Evolutionary conservation across 92 coral and sea anemone genomes (phyloP), one percentile per base, ranked within the genome.

Genomic region (Pocillopora grandis): DNA sequence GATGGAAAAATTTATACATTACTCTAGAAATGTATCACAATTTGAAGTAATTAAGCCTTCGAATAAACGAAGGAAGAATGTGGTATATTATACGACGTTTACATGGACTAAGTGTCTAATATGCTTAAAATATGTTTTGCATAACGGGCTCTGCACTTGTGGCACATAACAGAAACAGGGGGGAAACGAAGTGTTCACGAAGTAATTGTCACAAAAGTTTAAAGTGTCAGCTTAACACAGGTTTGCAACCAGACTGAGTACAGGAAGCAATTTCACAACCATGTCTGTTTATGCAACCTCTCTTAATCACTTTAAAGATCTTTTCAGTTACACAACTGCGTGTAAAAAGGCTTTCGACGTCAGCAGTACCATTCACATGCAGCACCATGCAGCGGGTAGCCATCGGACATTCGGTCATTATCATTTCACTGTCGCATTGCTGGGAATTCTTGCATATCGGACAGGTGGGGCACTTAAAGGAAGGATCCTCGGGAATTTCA

Each of bases 381-480:
- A 77, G n/a, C 58, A 49, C 87, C 74, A 75, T n/a, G 60, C 80
- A 76, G 5, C 70, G 66, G 12, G 67, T 57, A 12, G 87, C 65
- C 56, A 7, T 37, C 61, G 87, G 69, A 48, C 87, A 68, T 33
- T 55, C 66, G n/a, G 58, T 64, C 76, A 76, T 57, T 20, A 21
- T 18, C 21, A 66, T 31, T 19, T 76, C 70, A 58, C 59, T 37
- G 49, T 84, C 59, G 82, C 85, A 81, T 58, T 70, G 77, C 35
- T 31, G 6, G 5, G 85, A 58, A 9, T 76, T 58, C 55, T 19
- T 71, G 66, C 76, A 57, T 19, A 57, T 59, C 19, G 68, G 77
- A 55, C 85, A 81, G 37, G 85, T 81, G 67, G 85, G 85, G 37
- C 85, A 81, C 61, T 58, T 27, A 71, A 81, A 81, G n/a, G 70